Evolutionary conservation across 2,888 invertebrate species (phyloP), one percentile per base, ranked within the genome.

Genomic region (Pristionchus arcanus): DNA sequence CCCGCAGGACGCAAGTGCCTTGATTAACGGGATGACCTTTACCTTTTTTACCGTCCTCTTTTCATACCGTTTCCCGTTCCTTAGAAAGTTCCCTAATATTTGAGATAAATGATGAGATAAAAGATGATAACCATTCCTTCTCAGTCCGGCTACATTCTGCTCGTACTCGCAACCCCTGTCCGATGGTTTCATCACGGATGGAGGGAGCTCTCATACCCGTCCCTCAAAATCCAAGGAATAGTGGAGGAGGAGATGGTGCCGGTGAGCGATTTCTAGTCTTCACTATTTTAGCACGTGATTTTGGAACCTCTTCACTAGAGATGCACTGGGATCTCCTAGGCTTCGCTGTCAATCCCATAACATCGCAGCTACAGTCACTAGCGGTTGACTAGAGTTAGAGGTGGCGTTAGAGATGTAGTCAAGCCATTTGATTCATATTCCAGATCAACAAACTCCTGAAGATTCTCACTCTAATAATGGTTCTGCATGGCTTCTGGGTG

Each of bases 141-240:
- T 21, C 42, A 81, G 81, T 81, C 81, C n/a, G 49, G 25, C 81
- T 53, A 81, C 53, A 28, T 81, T 53, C 81, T 42, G 1, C 81
- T 81, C 49, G 9, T 81, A 0, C 81, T 81, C 37, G 81, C 81
- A 3, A 81, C 49, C 11, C 81, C 81, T 11, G 0, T 53, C 0
- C 81, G 81, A n/a, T 81, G 81, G 81, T 81, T 53, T 4, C 53
- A 53, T 7, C 25, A 81, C n/a, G 81, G 81, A 42, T 81, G 81
- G 81, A 49, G 81, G 28, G 81, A 81, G n/a, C 49, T 49, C 16
- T 15, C 49, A 5, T 49, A 81, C 19, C 81, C 81, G 2, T 49
- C 81, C 3, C 34, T 49, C n/a, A n/a, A 11, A 2, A 42, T 81
- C 1, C 37, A 42, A n/a, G 19, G 16, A 1, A 49, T 13, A 0